Base-by-base conservation (phyloP, 2,888 invertebrate genomes). In the Aradus depressus region DNA sequence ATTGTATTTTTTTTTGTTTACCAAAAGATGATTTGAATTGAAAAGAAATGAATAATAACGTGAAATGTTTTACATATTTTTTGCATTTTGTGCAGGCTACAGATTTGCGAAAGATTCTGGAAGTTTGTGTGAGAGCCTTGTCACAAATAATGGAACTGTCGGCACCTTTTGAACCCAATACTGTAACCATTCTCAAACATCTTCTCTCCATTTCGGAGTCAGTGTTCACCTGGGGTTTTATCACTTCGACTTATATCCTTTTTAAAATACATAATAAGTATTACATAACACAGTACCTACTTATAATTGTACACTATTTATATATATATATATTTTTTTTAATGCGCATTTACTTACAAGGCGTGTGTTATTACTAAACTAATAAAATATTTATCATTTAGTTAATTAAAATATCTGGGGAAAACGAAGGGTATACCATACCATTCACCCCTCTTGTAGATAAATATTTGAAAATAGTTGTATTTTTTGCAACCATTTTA, bases 221-320 rank as follows among this genome's bases (percentile, higher is more conserved):
- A 54, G 76, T 88, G 51, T 70, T 91, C 42, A 80, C 79, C 38
- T 91, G 91, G 91, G 81, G 81, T 60, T 89, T 85, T 67, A 76
- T 81, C 4, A 78, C 80, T 21, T 74, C 77, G 44, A 67, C 64
- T 57, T 62, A 71, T 73, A 74, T 70, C 69, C 73, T 73, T 72
- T 72, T 66, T 8, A 44, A 38, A 38, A 26, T 54, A 31, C 22
- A 38, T 48, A 32, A 39, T n/a, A n/a, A n/a, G n/a, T n/a, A n/a
- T n/a, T n/a, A n/a, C n/a, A n/a, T n/a, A n/a, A n/a, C n/a, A n/a
- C n/a, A n/a, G n/a, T n/a, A n/a, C n/a, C n/a, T n/a, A n/a, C n/a
- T n/a, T n/a, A n/a, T n/a, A n/a, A n/a, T n/a, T n/a, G n/a, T n/a
- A n/a, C n/a, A n/a, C n/a, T n/a, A n/a, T n/a, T n/a, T n/a, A n/a